Evolutionary conservation across 2,888 invertebrate species (phyloP), one percentile per base, ranked within the genome.

Genomic region (Ormyrus thymus): DNA sequence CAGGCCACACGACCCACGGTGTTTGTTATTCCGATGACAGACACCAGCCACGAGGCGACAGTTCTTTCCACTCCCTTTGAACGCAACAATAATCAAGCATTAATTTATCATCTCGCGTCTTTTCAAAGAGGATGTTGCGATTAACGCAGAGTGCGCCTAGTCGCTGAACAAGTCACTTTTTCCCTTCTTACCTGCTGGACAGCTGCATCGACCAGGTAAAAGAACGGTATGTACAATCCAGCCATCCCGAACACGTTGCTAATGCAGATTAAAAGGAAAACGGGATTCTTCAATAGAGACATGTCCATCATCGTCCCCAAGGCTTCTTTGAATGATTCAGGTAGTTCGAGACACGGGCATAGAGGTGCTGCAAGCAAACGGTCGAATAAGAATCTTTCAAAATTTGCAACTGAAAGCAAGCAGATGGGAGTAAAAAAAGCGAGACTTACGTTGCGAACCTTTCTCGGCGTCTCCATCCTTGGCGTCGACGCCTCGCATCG

Each of bases 191-290:
- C 95, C 87, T 94, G 94, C 76, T 92, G 89, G 79, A 90, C 92
- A 10, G 96, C 96, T 73, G 95, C 95, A 85, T 97, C 96, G 45
- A 97, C 96, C 75, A 99, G 93, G 89, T 97, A 99, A 68, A 98
- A 96, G 90, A 98, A 99, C 56, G 99, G 99, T 83, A 99, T 97
- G 90, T 98, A 98, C 75, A 98, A 94, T 83, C 98, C 98, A 73
- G 98, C 96, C 96, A 99, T 98, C 85, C 98, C 99, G 89, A 99
- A 97, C 78, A 99, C 92, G 90, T 98, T 98, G 82, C 97, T 97
- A 73, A 98, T 93, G 80, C 97, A 97, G 86, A 98, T 97, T 73
- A 98, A 91, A 92, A 97, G 94, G 91, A 98, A 97, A 78, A 97
- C 96, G 4, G 97, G 96, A 91, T 98, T 95, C 83, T 94, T 95